phyloP scores from a whole-genome alignment of 2,888 invertebrate genomes.

The Antheraea assamensis region DNA sequence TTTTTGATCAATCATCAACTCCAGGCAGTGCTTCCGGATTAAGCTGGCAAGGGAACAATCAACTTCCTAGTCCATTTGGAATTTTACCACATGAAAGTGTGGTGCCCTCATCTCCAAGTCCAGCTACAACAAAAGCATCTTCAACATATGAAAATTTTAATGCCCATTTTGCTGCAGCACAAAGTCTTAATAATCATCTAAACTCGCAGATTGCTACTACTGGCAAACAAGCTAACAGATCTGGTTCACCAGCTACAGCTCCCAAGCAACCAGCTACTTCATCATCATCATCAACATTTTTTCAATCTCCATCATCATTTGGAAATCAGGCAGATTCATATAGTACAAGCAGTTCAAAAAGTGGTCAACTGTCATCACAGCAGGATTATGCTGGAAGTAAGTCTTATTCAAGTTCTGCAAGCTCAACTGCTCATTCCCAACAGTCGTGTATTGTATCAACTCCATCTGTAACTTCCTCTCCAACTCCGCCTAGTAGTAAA shows the following conservation, averaged over 20 bases:
- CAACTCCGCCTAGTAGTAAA: constrained; percentile 81
- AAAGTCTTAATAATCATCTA: constrained; percentile 84
- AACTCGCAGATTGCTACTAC: constrained; percentile 84
- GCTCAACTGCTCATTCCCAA: constrained; percentile 83
- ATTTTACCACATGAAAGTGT: constrained; percentile 90
- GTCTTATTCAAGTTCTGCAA: constrained; percentile 83
- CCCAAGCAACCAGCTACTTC: constrained; percentile 79
- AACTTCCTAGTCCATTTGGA: constrained; percentile 88
- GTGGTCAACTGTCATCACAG: constrained; percentile 78
- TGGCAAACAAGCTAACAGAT: constrained; percentile 80
- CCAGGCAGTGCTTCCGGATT: constrained; percentile 76
- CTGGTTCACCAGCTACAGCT: constrained; percentile 80
- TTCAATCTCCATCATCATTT: constrained; percentile 84
- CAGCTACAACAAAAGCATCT: constrained; percentile 82
- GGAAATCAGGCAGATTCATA: constrained; percentile 82
- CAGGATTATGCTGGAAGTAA: constrained; percentile 83
- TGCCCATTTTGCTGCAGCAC: constrained; percentile 86
- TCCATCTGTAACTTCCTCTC: constrained; percentile 79
- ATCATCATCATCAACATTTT: constrained; percentile 83
- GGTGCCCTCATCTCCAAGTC: constrained; percentile 84
- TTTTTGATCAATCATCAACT: constrained; percentile 85
- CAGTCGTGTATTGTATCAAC: constrained; percentile 89
- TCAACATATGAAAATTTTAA: constrained; percentile 86
- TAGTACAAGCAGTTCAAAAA: constrained; percentile 80
- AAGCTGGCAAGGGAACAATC: constrained; percentile 89